Evolutionary conservation across 2,888 invertebrate species (phyloP), one percentile per base, ranked within the genome.

Genomic region (Rhagonycha fulva): DNA sequence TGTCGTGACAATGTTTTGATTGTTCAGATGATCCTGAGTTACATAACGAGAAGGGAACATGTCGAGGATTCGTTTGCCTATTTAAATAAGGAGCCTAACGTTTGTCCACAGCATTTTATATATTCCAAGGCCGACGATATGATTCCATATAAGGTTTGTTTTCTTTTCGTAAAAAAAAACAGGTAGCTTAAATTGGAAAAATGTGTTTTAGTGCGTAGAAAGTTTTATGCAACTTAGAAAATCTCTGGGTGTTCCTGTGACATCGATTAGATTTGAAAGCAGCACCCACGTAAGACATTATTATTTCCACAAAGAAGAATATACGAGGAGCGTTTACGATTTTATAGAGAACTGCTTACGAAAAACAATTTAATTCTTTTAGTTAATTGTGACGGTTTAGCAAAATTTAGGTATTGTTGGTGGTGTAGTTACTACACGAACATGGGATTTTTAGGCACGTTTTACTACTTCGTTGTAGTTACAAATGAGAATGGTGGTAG

Each of bases 261-360:
- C 90, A 23, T 88, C 90, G 30, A 88, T 92, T 60, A 90, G 92
- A 76, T 94, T 93, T 86, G 91, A 92, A 74, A 91, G 92, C 83
- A 94, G 94, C 10, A 91, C 92, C n/a, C 95, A 95, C 86, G 94
- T 94, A 0, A 92, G 93, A 82, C 94, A 95, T 84, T 91, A 91
- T 79, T 89, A 90, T 12, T 89, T 90, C 76, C 91, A 94, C 84
- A 91, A 90, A 62, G 89, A 91, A 67, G 90, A 90, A 78, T 92
- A 92, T 82, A 89, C 91, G 12, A 89, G 90, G 77, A 90, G 90
- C 73, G 90, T 92, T 32, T 91, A 90, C 83, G 89, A 88, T 78
- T 92, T 92, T 84, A 89, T 92, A 14, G 90, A 90, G 81, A 90
- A 90, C 81, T 92, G 92, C n/a, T 47, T 47, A 47, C 47, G 47